Evolutionary conservation across 2,113 vertebrate species (phyloP), one percentile per base, ranked within the genome.

Genomic region (Marcusenius ussheri): DNA sequence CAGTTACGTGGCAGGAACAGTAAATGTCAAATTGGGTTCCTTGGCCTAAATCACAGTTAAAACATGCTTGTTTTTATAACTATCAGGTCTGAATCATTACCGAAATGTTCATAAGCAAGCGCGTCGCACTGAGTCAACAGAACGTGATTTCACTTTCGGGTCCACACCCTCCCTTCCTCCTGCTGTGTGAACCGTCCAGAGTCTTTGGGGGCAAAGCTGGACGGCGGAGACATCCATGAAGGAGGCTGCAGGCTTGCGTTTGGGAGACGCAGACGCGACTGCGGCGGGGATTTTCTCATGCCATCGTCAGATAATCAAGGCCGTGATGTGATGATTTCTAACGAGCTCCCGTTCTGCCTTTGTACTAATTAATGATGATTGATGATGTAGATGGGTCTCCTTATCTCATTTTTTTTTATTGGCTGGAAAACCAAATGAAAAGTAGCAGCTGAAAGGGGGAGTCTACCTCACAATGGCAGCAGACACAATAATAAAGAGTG

Each of bases 61-160:
- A 91, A 83, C 95, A 95, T 94, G 95, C 95, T 88, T 77, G 56
- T 89, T 88, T 70, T 90, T 84, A 91, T 92, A 90, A 74, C 87
- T 45, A n/a, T 83, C 86, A 86, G 45, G 15, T 17, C 87, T 84
- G 91, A 92, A 58, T 66, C 87, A 90, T 24, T 89, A 83, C 88
- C 89, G 89, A 90, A 93, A 91, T 90, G 89, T 88, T 88, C 91
- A 88, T 91, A 91, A 92, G 92, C 92, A 91, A 91, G 91, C 91
- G 90, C 90, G 91, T 91, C 83, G 77, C 92, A 91, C 90, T 88
- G 83, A 89, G 92, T 93, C 92, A 91, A 70, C 89, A 90, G 49
- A 39, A 90, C 92, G 89, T 56, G 77, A 19, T 56, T 77, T 77
- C 80, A 62, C 50, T 85, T 85, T 58, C 39, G 83, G 77, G 51